Evolutionary conservation across 2,797 vertebrate genomes (phyloP).

Genomic region (Agapornis canus): DNA sequence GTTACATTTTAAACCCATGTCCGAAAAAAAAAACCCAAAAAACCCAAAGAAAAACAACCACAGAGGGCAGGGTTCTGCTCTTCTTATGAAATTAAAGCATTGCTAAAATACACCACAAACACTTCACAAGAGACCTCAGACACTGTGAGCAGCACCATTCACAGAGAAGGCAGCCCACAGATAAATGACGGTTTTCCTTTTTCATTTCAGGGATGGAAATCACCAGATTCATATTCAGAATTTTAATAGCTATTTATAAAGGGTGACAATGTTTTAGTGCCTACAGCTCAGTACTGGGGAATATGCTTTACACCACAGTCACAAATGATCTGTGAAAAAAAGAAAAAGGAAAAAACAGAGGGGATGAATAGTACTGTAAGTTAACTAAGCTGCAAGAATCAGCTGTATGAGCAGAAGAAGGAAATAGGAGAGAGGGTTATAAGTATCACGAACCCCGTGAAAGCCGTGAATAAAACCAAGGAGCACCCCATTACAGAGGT

Average conservation of each 20-base stretch:
- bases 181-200: neutral
- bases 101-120: neutral
- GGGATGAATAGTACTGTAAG: neutral
- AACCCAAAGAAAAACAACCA: neutral
- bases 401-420: neutral
- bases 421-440: neutral
- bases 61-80: neutral
- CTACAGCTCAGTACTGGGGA: neutral
- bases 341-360: neutral
- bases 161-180: neutral
- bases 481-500: neutral
- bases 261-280: neutral
- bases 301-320: neutral
- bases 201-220: neutral
- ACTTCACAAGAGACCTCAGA: neutral
- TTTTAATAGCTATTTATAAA: neutral
- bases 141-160: neutral
- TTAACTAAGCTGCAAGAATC: neutral
- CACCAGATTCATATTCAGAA: neutral
- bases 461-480: neutral
- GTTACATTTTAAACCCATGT: neutral
- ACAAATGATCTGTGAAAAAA: neutral
- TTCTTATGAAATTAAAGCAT: neutral
- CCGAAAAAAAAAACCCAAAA: neutral
- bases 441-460: neutral